Evolutionary conservation across 1,140 invertebrate species (phyloP).

Genomic region (Habropoda laboriosa): DNA sequence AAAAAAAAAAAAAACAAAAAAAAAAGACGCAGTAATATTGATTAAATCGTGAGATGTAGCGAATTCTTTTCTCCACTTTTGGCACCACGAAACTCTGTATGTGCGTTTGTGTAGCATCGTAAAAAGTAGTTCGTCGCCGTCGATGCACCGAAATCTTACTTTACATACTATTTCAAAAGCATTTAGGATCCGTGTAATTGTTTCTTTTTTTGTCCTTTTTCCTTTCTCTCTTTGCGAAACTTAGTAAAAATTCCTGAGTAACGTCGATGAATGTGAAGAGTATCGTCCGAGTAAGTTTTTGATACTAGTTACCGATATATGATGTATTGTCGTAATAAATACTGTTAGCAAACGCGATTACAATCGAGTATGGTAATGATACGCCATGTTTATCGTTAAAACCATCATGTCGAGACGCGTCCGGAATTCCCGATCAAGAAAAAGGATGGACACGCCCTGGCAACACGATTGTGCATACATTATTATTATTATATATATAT

Average conservation of each 20-base stretch:
- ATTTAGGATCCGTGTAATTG: not conserved
- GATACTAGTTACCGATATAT: constrained; percentile 6
- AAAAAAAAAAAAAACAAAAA: too few relatives aligned
- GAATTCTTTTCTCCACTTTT: constrained; percentile 64
- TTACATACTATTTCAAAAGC: not conserved
- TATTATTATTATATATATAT: too few relatives aligned
- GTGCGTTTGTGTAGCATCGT: constrained; percentile 59
- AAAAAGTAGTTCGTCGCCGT: constrained; percentile 10
- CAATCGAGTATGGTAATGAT: constrained; percentile 45
- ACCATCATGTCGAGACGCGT: not conserved
- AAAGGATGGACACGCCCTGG: constrained; percentile 19
- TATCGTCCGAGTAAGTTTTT: constrained; percentile 21
- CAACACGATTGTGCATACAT: constrained; percentile 36
- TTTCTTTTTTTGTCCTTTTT: too few relatives aligned
- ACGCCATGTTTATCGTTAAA: constrained; percentile 13
- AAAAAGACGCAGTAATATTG: constrained; percentile 40
- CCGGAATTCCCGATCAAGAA: constrained; percentile 21
- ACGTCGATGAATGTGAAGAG: constrained; percentile 33
- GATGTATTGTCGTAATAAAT: constrained; percentile 65
- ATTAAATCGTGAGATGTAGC: constrained; percentile 44
- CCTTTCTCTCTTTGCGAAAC: too few relatives aligned
- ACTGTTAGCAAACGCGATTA: constrained; percentile 53
- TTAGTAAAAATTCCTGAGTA: constrained; percentile 46
- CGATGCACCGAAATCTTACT: constrained; percentile 13
- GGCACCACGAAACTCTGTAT: constrained; percentile 68